Evolutionary conservation across 2,797 vertebrate species (phyloP).

Genomic region (Hafferia zeledoni): DNA sequence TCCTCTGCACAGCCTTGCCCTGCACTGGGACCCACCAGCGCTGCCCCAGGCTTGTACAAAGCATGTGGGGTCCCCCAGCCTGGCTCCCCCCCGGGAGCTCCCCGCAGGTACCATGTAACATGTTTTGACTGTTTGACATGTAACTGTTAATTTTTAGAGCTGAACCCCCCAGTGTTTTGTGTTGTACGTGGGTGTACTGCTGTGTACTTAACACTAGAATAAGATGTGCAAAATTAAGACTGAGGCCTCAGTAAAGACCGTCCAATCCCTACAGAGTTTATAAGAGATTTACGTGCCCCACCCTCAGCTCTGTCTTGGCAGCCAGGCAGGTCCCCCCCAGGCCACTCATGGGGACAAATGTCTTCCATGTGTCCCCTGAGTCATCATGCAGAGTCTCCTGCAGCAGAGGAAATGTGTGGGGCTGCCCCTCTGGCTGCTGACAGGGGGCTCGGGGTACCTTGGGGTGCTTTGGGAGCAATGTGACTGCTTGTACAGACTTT

Average conservation of each 20-base stretch:
- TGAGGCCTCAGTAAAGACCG: not conserved
- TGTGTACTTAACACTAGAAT: conserved; percentile 69
- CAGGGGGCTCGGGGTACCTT: not conserved
- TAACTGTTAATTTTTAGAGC: conserved; percentile 59
- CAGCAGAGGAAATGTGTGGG: not conserved
- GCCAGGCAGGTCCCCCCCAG: not conserved
- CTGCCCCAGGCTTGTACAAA: conserved; percentile 20
- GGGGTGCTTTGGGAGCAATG: conserved; percentile 51
- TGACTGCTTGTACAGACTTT: conserved; percentile 74
- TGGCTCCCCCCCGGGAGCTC: not conserved
- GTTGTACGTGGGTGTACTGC: conserved; percentile 68
- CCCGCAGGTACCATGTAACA: not conserved
- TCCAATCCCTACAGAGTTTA: not conserved
- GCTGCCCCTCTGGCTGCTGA: not conserved
- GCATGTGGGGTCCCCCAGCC: not conserved
- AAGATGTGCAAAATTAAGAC: conserved; percentile 54
- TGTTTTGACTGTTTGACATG: conserved; percentile 51
- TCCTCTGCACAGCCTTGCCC: conserved; percentile 26
- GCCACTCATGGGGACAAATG: not conserved
- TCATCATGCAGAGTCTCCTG: accelerated
- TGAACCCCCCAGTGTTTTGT: conserved; percentile 32
- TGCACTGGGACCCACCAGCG: not conserved
- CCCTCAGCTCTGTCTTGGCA: not conserved
- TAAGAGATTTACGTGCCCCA: not conserved
- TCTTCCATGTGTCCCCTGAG: not conserved